Evolutionary conservation across 30 jellyfish, hydroid and myxozoan genomes (phyloP).

Genomic region (Rhopilema esculentum): DNA sequence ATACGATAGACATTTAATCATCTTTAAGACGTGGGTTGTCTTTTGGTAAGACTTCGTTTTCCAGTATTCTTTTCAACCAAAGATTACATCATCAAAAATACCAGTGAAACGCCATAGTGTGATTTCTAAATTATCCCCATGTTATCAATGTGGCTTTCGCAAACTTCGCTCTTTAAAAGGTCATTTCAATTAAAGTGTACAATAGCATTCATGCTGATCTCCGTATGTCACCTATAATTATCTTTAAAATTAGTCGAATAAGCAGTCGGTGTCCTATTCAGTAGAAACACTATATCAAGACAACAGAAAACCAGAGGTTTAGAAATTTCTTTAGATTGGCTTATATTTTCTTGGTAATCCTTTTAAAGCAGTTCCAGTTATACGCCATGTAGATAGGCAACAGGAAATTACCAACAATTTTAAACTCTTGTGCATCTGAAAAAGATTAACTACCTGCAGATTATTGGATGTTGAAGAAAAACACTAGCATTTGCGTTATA

Average conservation of each 20-base stretch:
- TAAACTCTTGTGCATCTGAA: background rate
- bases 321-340: background rate
- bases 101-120: background rate
- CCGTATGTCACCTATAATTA: background rate
- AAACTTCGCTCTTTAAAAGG: background rate
- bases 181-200: background rate
- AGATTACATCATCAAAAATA: background rate
- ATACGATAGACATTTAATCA: background rate
- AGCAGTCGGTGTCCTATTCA: background rate
- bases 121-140: background rate
- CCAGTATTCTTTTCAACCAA: background rate
- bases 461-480: too few relatives aligned
- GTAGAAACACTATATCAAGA: background rate
- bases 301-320: background rate
- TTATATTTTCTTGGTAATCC: background rate
- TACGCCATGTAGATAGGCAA: too few relatives aligned
- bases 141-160: background rate
- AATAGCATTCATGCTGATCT: background rate
- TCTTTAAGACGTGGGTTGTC: background rate
- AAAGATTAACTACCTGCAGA: background rate
- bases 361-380: background rate
- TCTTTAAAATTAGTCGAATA: background rate
- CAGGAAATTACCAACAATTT: too few relatives aligned
- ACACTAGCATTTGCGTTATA: too few relatives aligned
- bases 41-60: background rate